A percentile compares a stretch with the other conserved stretches of the same genome.
Evolutionary conservation across 2,888 invertebrate species (phyloP).

Genomic region (Drosophila mimetica): DNA sequence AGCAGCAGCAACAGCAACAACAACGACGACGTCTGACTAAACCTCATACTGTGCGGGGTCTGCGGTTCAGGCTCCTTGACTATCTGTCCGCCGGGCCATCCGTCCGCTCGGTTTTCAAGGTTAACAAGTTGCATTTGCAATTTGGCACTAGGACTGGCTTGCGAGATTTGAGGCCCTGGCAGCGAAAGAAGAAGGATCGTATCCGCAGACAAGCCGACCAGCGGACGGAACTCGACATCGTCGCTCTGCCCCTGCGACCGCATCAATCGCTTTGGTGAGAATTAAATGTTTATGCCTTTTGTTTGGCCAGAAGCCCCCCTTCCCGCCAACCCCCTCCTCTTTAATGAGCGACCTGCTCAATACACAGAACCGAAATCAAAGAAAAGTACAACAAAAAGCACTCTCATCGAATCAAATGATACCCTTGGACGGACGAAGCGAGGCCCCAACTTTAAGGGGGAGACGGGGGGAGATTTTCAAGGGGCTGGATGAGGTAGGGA

Average conservation of each 20-base stretch:
- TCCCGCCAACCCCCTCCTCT: slow-evolving; percentile 26
- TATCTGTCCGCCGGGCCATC: slow-evolving; percentile 49
- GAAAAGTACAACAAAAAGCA: slow-evolving; percentile 67
- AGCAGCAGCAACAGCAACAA: slow-evolving; percentile 35
- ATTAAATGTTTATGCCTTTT: slow-evolving; percentile 71
- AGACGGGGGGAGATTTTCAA: slow-evolving; percentile 9
- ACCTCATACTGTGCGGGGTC: slow-evolving; percentile 77
- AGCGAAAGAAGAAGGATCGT: slow-evolving; percentile 34
- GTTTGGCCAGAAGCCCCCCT: slow-evolving; percentile 53
- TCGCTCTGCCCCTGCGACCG: slow-evolving; percentile 40
- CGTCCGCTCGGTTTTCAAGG: slow-evolving; percentile 76
- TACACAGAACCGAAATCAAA: slow-evolving; percentile 35
- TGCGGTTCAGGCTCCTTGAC: slow-evolving; percentile 58
- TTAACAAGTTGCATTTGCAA: slow-evolving; percentile 83
- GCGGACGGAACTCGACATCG: slow-evolving; percentile 40
- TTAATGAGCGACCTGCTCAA: slow-evolving; percentile 72
- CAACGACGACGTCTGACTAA: slow-evolving; percentile 73
- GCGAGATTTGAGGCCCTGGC: slow-evolving; percentile 33
- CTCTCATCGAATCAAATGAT: slow-evolving; percentile 71
- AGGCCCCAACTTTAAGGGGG: slow-evolving; percentile 1
- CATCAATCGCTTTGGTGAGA: slow-evolving; percentile 78
- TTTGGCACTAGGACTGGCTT: slow-evolving; percentile 71
- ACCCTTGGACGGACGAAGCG: slow-evolving; percentile 41
- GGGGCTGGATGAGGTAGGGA: slow-evolving; percentile 1
- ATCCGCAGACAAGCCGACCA: slow-evolving; percentile 34